Conservation (phyloP, 2,797 vertebrate species). For the Macropus fuliginosus region DNA sequence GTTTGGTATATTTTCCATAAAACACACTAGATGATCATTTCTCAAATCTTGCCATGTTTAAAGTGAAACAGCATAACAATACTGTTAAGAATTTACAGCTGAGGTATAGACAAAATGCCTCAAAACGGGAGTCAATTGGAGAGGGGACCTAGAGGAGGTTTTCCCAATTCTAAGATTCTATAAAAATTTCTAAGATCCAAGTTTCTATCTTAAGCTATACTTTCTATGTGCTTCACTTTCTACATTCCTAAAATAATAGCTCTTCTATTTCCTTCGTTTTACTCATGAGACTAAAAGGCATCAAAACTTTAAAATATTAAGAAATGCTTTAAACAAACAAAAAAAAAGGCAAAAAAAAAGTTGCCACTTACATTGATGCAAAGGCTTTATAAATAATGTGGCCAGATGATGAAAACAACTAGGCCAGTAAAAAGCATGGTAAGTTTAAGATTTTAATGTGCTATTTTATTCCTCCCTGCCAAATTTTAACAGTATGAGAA, state of each 20-base stretch:
- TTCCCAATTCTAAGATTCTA: background rate
- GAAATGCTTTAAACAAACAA: constrained; percentile 26
- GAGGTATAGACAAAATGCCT: background rate
- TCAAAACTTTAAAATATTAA: background rate
- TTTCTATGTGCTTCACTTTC: background rate
- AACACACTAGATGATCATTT: constrained; percentile 16
- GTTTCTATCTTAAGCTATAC: constrained; percentile 14
- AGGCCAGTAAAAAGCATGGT: background rate
- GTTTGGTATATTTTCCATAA: constrained; percentile 22
- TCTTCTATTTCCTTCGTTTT: background rate
- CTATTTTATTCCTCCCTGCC: background rate
- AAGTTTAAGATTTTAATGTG: constrained; percentile 19
- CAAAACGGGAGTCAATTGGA: background rate
- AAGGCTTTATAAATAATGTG: constrained; percentile 1
- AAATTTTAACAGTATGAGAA: constrained; percentile 42
- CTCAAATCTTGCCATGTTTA: constrained; percentile 23
- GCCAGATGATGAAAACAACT: constrained; percentile 7
- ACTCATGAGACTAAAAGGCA: background rate
- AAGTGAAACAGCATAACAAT: constrained; percentile 34
- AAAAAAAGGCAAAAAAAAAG: background rate
- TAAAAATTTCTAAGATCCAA: background rate
- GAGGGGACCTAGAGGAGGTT: background rate
- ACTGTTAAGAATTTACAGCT: background rate
- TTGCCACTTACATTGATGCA: background rate
- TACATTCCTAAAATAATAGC: background rate